These are phyloP conservation scores for Lagria hirta DNA, from an alignment of 2,888 invertebrate genomes.

Conservation along the genomic window DNA sequence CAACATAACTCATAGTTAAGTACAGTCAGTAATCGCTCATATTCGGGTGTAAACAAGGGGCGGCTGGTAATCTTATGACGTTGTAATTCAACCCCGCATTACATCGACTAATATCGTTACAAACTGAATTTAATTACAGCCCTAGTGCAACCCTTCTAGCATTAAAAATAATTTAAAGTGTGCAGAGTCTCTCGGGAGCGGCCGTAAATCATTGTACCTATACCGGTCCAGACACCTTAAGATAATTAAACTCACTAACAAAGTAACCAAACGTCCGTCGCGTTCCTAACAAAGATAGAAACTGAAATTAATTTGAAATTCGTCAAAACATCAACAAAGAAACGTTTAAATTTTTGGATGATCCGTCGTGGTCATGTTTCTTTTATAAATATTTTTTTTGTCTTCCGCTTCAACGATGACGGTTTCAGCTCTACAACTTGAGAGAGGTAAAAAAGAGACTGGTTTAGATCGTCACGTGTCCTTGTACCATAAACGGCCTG, in stretches of 20 bases:
- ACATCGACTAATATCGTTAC: slow-evolving; percentile 36
- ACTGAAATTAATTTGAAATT: slow-evolving; percentile 33
- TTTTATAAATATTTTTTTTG: slow-evolving; percentile 25
- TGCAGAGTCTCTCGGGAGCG: slow-evolving; percentile 17
- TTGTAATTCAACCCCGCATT: slow-evolving; percentile 34
- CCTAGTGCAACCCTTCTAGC: slow-evolving; percentile 30
- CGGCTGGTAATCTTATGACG: slow-evolving; percentile 25
- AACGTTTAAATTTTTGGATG: slow-evolving; percentile 37
- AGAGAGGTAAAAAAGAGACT: slow-evolving; percentile 33
- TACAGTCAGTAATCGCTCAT: slow-evolving; percentile 22
- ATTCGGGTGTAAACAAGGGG: slow-evolving; percentile 25
- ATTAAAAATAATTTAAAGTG: slow-evolving; percentile 35
- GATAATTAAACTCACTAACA: slow-evolving; percentile 11
- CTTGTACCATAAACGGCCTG: slow-evolving; percentile 39
- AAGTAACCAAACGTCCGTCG: slow-evolving; percentile 1
- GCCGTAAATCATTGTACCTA: slow-evolving; percentile 13
- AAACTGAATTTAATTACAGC: slow-evolving; percentile 35
- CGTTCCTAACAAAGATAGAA: slow-evolving; percentile 20
- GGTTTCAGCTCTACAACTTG: slow-evolving; percentile 19
- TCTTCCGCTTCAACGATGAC: slow-evolving; percentile 23
- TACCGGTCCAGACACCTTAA: slow-evolving; percentile 6
- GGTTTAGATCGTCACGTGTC: slow-evolving; percentile 38
- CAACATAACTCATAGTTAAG: slow-evolving; percentile 24
- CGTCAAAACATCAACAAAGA: slow-evolving; percentile 36
- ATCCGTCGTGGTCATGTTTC: slow-evolving; percentile 24